Evolutionary conservation across 2,113 vertebrate genomes (phyloP).

Genomic region (Buteo buteo): DNA sequence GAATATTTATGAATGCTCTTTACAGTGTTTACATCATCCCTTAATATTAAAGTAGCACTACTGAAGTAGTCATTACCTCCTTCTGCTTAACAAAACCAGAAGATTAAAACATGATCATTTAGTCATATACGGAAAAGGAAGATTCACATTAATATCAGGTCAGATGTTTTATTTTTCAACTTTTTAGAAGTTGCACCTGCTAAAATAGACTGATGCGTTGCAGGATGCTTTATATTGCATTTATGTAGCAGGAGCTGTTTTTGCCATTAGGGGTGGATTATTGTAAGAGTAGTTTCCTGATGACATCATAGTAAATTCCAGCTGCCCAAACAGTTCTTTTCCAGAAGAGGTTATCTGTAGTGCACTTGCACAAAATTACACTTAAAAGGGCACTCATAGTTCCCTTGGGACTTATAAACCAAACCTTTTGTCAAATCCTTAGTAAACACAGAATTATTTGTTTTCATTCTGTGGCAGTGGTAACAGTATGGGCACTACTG

Average conservation of each 20-base stretch:
- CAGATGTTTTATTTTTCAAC: background rate
- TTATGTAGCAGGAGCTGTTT: slow-evolving; percentile 13
- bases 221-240: background rate
- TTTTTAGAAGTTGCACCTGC: background rate
- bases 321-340: slow-evolving; percentile 42
- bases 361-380: slow-evolving; percentile 34
- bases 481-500: background rate
- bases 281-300: slow-evolving; percentile 53
- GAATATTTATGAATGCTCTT: background rate
- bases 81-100: background rate
- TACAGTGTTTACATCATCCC: background rate
- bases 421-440: background rate
- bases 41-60: background rate
- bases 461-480: background rate
- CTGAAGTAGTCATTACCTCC: background rate
- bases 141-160: background rate
- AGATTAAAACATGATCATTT: background rate
- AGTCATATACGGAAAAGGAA: background rate
- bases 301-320: slow-evolving; percentile 61
- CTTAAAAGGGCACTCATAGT: background rate
- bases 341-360: slow-evolving; percentile 54
- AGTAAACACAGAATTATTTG: background rate
- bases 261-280: slow-evolving; percentile 50
- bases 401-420: slow-evolving; percentile 4
- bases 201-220: background rate